Base-by-base conservation (phyloP, 2,113 vertebrate species). In the Triplophysa dalaica region DNA sequence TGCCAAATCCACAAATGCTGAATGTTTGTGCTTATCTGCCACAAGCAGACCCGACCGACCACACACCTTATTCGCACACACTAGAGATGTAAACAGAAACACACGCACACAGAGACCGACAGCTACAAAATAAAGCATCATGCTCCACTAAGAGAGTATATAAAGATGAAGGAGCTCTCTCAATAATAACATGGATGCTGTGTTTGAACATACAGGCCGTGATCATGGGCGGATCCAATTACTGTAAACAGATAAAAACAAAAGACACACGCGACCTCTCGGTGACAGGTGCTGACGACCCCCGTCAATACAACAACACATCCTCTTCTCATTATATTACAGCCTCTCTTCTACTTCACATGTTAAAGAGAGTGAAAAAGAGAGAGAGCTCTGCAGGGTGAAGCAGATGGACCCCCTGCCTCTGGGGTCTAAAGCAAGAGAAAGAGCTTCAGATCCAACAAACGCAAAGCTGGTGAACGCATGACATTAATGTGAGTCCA, bases 171-270 rank as follows among this genome's bases (percentile, higher is more conserved):
- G 38, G 29, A 61, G 43, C 17, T 45, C 56, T n/a, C 29, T 22
- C 66, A 70, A 79, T 70, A 50, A 79, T 48, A 24, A 78, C 56
- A 72, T 72, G 69, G 29, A 11, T n/a, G 41, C 56, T 70, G 41
- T 24, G 29, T 38, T 38, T 26, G 77, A 70, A 78, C 64, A 78
- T 21, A 67, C 24, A 67, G 11, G 21, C 48, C 66, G n/a, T 6
- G 54, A 63, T 38, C 33, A 38, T 77, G 50, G 41, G 45, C 22
- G 43, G 67, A 41, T 79, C 67, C 62, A 70, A 70, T 79, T 62
- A 79, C 77, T 16, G 13, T 56, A 70, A 78, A 78, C 66, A 78
- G 22, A 78, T 78, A 61, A 62, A 38, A 61, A 26, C 48, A 56
- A 77, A 38, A 26, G 24, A 38, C 48, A 62, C 48, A 62, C 14